Evolutionary conservation across 2,113 vertebrate genomes (phyloP).

Genomic region (Anoura caudifer): DNA sequence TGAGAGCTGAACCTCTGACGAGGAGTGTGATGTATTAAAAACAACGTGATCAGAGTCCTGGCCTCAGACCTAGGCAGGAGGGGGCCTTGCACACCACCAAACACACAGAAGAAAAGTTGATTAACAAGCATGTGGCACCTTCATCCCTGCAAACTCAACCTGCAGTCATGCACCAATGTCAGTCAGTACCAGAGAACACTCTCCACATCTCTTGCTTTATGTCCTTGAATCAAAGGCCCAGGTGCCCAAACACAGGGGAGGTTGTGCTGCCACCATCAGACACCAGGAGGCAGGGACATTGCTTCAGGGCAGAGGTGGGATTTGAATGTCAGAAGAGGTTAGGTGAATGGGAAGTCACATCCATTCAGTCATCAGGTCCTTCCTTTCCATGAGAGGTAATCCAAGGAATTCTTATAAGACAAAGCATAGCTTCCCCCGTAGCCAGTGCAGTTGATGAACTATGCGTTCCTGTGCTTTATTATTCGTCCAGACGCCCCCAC

Average conservation of each 20-base stretch:
- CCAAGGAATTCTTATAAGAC: fast-evolving
- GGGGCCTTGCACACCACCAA: fast-evolving
- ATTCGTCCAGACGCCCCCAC: background rate
- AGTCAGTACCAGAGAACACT: background rate
- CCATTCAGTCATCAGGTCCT: fast-evolving
- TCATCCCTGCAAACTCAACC: background rate
- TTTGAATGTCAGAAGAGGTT: fast-evolving
- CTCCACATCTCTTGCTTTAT: fast-evolving
- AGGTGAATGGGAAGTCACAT: background rate
- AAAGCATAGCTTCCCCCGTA: fast-evolving
- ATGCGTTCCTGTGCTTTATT: fast-evolving
- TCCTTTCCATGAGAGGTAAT: fast-evolving
- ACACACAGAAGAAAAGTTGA: fast-evolving
- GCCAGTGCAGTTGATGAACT: fast-evolving
- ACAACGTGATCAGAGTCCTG: background rate
- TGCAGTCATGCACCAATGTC: fast-evolving
- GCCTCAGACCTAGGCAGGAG: background rate
- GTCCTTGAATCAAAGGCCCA: background rate
- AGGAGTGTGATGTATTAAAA: no score
- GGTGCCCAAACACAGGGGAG: fast-evolving
- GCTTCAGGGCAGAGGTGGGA: background rate
- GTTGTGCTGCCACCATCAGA: fast-evolving
- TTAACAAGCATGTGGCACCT: fast-evolving
- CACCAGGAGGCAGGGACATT: fast-evolving
- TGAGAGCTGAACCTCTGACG: background rate